These are phyloP conservation scores for Callyntrura guangdongensis DNA, from an alignment of 2,888 invertebrate genomes.

Conservation along the genomic window DNA sequence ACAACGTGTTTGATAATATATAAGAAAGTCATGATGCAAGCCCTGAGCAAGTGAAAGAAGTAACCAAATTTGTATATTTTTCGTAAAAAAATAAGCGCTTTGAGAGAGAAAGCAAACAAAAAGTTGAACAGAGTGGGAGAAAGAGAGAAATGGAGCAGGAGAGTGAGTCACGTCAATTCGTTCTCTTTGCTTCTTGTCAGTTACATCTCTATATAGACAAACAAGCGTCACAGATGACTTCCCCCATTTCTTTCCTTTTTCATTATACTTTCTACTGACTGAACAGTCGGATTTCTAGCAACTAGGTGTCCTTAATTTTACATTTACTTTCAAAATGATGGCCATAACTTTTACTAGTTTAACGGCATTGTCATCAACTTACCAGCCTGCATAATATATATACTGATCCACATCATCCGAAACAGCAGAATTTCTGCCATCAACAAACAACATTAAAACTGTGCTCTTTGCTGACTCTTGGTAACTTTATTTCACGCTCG, in stretches of 20 bases:
- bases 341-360: conserved; percentile 13
- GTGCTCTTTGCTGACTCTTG: background rate
- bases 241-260: background rate
- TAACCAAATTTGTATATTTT: no score
- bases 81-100: background rate
- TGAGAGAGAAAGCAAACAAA: background rate
- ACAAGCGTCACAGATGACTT: background rate
- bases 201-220: background rate
- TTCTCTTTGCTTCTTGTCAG: conserved; percentile 2
- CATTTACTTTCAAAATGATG: conserved; percentile 55
- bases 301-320: background rate
- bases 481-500: no score
- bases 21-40: no score
- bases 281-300: background rate
- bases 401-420: background rate
- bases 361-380: background rate
- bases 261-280: background rate
- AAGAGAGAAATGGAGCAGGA: background rate
- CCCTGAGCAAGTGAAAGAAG: no score
- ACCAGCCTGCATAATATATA: background rate
- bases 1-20: no score
- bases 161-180: conserved; percentile 37
- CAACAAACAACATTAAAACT: background rate
- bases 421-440: background rate
- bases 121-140: background rate